Conservation (phyloP, 2,888 invertebrate species). For the Petrolisthes cinctipes region DNA sequence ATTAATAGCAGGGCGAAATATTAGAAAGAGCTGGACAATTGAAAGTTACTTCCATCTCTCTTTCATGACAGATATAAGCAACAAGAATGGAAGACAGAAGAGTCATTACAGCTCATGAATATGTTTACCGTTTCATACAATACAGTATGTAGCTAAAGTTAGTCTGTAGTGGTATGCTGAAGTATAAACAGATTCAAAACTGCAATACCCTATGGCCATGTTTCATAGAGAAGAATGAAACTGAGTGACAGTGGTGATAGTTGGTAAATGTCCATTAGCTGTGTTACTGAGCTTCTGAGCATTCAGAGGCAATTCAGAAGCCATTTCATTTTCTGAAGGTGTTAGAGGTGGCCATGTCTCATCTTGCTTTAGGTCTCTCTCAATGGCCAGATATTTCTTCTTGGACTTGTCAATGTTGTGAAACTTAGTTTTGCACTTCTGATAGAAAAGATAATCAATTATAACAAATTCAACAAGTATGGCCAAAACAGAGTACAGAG, state of each 20-base stretch:
- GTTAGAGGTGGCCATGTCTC: conserved; percentile 58
- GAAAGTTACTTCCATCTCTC: too few relatives aligned
- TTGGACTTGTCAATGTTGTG: conserved; percentile 59
- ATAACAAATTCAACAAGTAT: conserved; percentile 61
- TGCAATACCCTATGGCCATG: background rate
- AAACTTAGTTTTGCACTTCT: conserved; percentile 51
- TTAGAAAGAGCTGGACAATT: too few relatives aligned
- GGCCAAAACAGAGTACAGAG: conserved; percentile 55
- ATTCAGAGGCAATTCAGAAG: conserved; percentile 41
- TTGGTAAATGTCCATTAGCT: conserved; percentile 36
- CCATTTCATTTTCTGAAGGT: conserved; percentile 15
- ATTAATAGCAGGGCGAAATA: too few relatives aligned
- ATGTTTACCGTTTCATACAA: too few relatives aligned
- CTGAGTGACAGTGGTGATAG: conserved; percentile 55
- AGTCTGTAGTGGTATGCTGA: too few relatives aligned
- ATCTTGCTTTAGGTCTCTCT: conserved; percentile 47
- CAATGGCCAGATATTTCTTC: conserved; percentile 63
- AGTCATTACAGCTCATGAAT: too few relatives aligned
- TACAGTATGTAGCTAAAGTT: too few relatives aligned
- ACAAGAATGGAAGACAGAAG: too few relatives aligned
- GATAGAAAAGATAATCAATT: conserved; percentile 59
- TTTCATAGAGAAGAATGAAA: conserved; percentile 61
- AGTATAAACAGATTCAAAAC: too few relatives aligned
- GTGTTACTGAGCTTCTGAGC: conserved; percentile 40
- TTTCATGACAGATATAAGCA: too few relatives aligned